Conservation (phyloP, 64 coral and sea anemone species). For the Montipora foliosa region DNA sequence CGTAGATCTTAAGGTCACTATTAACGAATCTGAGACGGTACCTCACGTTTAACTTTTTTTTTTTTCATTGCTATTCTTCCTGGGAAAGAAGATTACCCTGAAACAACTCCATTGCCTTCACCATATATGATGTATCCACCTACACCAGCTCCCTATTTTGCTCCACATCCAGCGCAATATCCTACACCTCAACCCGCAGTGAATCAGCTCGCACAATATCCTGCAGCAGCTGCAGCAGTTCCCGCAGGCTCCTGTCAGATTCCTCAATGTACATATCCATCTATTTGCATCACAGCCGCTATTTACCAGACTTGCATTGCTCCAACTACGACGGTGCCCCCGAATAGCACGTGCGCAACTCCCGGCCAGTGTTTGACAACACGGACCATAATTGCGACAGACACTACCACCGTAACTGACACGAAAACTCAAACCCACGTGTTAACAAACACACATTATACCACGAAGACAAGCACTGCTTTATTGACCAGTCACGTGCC, state of each 20-base stretch:
- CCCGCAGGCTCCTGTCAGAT: not conserved
- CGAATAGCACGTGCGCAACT: not conserved
- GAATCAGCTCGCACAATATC: not conserved
- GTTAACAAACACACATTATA: constrained; percentile 7
- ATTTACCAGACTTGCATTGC: constrained; percentile 25
- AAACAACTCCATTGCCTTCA: not conserved
- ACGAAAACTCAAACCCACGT: constrained; percentile 28
- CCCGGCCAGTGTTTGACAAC: constrained; percentile 18
- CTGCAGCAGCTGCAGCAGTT: not conserved
- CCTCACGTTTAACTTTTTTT: not conserved
- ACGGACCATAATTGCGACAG: constrained; percentile 10
- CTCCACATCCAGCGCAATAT: not conserved
- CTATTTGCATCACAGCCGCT: constrained; percentile 8
- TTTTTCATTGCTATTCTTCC: not conserved
- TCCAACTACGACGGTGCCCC: not conserved
- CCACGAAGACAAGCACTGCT: constrained; percentile 22
- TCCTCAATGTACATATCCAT: constrained; percentile 18
- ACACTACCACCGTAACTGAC: not conserved
- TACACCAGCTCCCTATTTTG: not conserved
- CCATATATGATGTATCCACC: not conserved
- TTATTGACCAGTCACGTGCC: constrained; percentile 23
- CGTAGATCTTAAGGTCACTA: too few relatives aligned
- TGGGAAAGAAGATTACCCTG: not conserved
- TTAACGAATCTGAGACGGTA: too few relatives aligned
- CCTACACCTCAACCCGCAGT: not conserved